phyloP scores from a whole-genome alignment of 2,888 invertebrate species.

The Nemapogon koenigi region DNA sequence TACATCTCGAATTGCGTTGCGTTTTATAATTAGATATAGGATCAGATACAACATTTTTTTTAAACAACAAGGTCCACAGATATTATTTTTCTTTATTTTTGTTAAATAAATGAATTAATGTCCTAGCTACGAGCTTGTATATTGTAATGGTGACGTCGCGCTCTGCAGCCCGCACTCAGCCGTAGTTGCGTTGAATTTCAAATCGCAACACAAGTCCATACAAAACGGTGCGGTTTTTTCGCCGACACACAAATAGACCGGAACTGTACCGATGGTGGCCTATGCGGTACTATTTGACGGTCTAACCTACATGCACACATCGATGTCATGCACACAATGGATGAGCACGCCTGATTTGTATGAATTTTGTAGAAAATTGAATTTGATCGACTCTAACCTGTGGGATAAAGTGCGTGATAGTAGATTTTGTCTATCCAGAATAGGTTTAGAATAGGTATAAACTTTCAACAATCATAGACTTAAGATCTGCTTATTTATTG shows the following conservation, averaged over 20 bases:
- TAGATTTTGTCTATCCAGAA: no score
- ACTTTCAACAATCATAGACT: no score
- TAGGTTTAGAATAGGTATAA: no score
- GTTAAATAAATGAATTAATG: background rate
- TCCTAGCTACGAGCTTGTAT: background rate
- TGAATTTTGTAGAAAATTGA: no score
- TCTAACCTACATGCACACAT: background rate
- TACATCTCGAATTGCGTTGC: no score
- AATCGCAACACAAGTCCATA: slow-evolving; percentile 21
- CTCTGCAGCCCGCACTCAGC: slow-evolving; percentile 23
- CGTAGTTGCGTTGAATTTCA: slow-evolving; percentile 31
- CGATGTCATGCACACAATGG: no score
- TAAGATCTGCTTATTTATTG: no score
- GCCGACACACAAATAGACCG: slow-evolving; percentile 38
- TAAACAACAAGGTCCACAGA: background rate
- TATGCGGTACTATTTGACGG: no score
- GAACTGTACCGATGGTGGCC: slow-evolving; percentile 34
- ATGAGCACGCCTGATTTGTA: no score
- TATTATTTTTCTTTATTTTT: background rate
- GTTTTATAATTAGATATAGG: no score
- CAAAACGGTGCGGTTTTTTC: slow-evolving; percentile 31
- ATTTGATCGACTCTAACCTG: no score
- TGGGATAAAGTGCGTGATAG: no score
- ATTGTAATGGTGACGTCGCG: slow-evolving; percentile 26
- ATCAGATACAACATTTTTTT: background rate